These are phyloP conservation scores for Zaprionus camerounensis DNA, from an alignment of 1,140 invertebrate species.

Conservation along the genomic window DNA sequence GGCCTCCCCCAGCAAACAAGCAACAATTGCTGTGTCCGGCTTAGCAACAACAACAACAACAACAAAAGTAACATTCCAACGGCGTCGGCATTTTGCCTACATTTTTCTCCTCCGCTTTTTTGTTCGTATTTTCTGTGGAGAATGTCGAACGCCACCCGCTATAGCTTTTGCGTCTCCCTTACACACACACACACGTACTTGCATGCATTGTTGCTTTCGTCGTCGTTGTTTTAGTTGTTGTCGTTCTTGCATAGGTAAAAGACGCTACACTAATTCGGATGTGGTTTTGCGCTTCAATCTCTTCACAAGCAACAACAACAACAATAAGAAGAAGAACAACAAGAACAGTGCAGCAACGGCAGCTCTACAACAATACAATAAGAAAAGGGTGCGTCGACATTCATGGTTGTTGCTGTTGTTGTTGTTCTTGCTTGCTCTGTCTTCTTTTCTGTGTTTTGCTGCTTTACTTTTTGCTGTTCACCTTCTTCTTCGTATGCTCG, in stretches of 20 bases:
- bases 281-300: slow-evolving; percentile 73
- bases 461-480: slow-evolving; percentile 76
- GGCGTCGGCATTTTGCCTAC: slow-evolving; percentile 47
- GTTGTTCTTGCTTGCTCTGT: slow-evolving; percentile 49
- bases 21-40: slow-evolving; percentile 74
- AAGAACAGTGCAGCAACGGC: slow-evolving; percentile 11
- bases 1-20: slow-evolving; percentile 34
- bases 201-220: slow-evolving; percentile 6
- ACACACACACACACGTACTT: slow-evolving; percentile 5
- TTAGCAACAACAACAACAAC: slow-evolving; percentile 48
- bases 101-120: slow-evolving; percentile 31
- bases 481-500: slow-evolving; percentile 50
- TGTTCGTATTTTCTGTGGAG: slow-evolving; percentile 30
- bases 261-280: slow-evolving; percentile 64
- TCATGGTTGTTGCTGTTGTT: slow-evolving; percentile 46
- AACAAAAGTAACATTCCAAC: slow-evolving; percentile 54
- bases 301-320: slow-evolving; percentile 35
- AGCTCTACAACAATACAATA: slow-evolving; percentile 43
- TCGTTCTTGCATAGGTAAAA: slow-evolving; percentile 50
- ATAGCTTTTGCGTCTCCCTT: slow-evolving; percentile 34
- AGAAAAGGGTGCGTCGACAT: slow-evolving; percentile 80
- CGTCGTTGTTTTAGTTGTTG: background rate
- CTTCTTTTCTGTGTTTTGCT: slow-evolving; percentile 57
- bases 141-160: slow-evolving; percentile 67
- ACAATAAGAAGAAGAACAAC: too few relatives aligned